Evolutionary conservation across 2,113 vertebrate genomes (phyloP).

Genomic region (Syngnathus typhle): DNA sequence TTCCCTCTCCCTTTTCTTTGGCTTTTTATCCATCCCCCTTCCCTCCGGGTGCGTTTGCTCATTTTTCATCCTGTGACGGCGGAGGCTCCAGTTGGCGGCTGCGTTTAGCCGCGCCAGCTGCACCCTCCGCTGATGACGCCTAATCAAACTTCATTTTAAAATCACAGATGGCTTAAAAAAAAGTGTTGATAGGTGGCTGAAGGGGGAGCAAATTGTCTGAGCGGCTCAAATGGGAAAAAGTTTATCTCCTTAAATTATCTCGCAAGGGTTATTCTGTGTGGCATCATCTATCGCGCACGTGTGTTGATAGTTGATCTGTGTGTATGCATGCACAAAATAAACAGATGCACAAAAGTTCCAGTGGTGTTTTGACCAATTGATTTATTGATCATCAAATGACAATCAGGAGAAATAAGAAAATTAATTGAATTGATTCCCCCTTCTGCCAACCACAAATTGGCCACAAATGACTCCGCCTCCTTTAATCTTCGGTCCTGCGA

Average conservation of each 20-base stretch:
- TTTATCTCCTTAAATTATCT: constrained; percentile 48
- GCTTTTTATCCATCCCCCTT: constrained; percentile 1
- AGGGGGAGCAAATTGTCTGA: constrained; percentile 26
- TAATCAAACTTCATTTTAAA: constrained; percentile 29
- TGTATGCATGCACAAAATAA: constrained; percentile 13
- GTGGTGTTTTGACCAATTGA: too few relatives aligned
- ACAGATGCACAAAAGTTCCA: constrained; percentile 12
- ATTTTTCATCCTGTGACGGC: constrained; percentile 36
- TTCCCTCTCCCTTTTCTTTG: constrained; percentile 8
- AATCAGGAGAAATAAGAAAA: too few relatives aligned
- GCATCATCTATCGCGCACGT: constrained; percentile 30
- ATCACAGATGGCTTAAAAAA: constrained; percentile 25
- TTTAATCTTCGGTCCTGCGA: too few relatives aligned
- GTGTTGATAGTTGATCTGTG: constrained; percentile 2
- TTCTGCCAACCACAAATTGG: too few relatives aligned
- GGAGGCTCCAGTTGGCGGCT: constrained; percentile 16
- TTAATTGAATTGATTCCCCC: too few relatives aligned
- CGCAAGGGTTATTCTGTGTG: constrained; percentile 27
- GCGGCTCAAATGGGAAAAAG: constrained; percentile 44
- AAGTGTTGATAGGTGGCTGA: constrained; percentile 4
- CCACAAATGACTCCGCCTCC: too few relatives aligned
- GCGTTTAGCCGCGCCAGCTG: constrained; percentile 25
- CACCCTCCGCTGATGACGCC: constrained; percentile 39
- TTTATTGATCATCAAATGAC: too few relatives aligned
- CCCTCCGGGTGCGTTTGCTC: constrained; percentile 10